These are phyloP conservation scores for Cyclopterus lumpus DNA, from an alignment of 2,797 vertebrate genomes.

Conservation along the genomic window DNA sequence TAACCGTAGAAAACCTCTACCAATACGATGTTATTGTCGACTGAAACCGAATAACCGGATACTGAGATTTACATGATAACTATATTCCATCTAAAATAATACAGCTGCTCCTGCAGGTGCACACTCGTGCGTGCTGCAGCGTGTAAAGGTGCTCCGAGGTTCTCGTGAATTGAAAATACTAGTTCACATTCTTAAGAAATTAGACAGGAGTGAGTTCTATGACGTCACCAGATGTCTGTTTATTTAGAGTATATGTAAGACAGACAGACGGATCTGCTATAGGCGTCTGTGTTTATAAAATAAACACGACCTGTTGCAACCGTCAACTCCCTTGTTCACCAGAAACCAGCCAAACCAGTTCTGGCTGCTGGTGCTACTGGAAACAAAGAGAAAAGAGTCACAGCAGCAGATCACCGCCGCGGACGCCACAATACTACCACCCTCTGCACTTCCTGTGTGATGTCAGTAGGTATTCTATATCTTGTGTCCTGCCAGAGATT, in stretches of 20 bases:
- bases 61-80: too few species aligned
- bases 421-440: neutral
- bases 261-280: neutral
- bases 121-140: neutral
- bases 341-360: conserved; percentile 61
- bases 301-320: conserved; percentile 12
- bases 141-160: neutral
- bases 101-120: neutral
- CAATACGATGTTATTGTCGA: too few species aligned
- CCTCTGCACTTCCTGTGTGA: neutral
- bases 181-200: too few species aligned
- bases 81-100: too few species aligned
- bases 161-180: neutral
- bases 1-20: too few species aligned
- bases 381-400: conserved; percentile 11
- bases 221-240: too few species aligned
- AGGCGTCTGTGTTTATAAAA: conserved; percentile 5
- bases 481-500: rapidly evolving
- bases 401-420: too few species aligned
- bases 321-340: neutral
- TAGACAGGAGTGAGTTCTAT: too few species aligned
- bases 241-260: neutral
- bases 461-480: neutral
- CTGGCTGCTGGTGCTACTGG: neutral
- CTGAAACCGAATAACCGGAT: too few species aligned